Percentiles rank a stretch among this genome's conserved stretches.
Evolutionary conservation across 2,888 invertebrate species (phyloP).

Genomic region (Creontiades dilutus): DNA sequence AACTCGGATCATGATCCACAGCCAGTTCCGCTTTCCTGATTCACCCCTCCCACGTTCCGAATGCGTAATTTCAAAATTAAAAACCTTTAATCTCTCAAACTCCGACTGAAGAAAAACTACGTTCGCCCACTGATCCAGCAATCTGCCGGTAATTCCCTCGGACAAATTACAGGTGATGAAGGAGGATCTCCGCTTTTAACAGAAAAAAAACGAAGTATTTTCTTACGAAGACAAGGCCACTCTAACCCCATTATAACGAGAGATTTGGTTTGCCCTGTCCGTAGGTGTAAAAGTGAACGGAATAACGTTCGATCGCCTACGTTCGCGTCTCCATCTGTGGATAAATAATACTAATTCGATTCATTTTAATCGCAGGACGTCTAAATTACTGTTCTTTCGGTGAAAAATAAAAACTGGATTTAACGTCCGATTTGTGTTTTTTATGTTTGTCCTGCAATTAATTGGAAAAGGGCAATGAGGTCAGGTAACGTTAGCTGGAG

Average conservation of each 20-base stretch:
- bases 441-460: not conserved
- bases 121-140: conserved; percentile 1
- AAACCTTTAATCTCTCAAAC: not conserved
- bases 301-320: conserved; percentile 33
- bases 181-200: not conserved
- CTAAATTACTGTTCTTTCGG: not conserved
- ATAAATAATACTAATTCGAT: conserved; percentile 26
- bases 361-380: conserved; percentile 1
- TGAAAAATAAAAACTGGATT: conserved; percentile 5
- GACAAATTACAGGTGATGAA: conserved; percentile 32
- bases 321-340: conserved; percentile 31
- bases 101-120: not conserved
- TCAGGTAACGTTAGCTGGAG: not conserved
- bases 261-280: conserved; percentile 5
- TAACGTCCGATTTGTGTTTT: not conserved
- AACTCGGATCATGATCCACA: too few species aligned
- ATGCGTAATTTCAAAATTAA: not conserved
- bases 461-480: conserved; percentile 1
- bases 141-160: not conserved
- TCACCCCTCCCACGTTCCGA: too few species aligned
- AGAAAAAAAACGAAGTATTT: not conserved
- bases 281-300: conserved; percentile 33
- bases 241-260: conserved; percentile 9
- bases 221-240: not conserved
- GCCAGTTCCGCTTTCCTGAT: too few species aligned